These are phyloP conservation scores for Lacanobia oleracea DNA, from an alignment of 2,888 invertebrate species.

Conservation along the genomic window DNA sequence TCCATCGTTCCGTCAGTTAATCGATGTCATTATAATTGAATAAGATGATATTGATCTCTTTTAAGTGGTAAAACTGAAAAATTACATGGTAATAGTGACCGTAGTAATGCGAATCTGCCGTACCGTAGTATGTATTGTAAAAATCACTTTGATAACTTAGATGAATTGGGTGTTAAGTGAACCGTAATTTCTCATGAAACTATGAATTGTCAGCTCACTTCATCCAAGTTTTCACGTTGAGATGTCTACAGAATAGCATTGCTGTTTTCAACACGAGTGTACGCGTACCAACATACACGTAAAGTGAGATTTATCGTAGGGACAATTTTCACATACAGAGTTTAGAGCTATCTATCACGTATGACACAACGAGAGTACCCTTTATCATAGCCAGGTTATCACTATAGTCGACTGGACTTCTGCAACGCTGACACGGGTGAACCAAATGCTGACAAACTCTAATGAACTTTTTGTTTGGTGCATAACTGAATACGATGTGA, in stretches of 20 bases:
- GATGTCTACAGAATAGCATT: too few species aligned
- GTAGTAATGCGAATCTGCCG: background rate
- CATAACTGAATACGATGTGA: too few species aligned
- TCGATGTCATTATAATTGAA: slow-evolving; percentile 36
- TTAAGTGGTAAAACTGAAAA: background rate
- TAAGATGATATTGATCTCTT: slow-evolving; percentile 24
- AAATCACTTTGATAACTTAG: too few species aligned
- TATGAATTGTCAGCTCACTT: too few species aligned
- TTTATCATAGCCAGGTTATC: background rate
- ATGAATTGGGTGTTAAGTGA: too few species aligned
- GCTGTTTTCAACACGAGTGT: background rate
- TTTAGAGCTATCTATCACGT: slow-evolving; percentile 14
- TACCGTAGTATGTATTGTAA: too few species aligned
- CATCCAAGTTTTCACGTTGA: too few species aligned
- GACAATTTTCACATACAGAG: background rate
- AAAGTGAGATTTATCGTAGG: slow-evolving; percentile 23
- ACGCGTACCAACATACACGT: background rate
- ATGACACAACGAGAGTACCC: background rate
- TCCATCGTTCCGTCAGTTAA: slow-evolving; percentile 26
- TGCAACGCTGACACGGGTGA: too few species aligned
- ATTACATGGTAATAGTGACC: background rate
- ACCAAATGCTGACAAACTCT: background rate
- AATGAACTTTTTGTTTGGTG: background rate
- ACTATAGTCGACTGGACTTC: background rate
- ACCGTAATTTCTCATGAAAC: too few species aligned